Base-by-base conservation (phyloP, 35 echinoderm and acorn worm species). In the Antedon bifida region DNA sequence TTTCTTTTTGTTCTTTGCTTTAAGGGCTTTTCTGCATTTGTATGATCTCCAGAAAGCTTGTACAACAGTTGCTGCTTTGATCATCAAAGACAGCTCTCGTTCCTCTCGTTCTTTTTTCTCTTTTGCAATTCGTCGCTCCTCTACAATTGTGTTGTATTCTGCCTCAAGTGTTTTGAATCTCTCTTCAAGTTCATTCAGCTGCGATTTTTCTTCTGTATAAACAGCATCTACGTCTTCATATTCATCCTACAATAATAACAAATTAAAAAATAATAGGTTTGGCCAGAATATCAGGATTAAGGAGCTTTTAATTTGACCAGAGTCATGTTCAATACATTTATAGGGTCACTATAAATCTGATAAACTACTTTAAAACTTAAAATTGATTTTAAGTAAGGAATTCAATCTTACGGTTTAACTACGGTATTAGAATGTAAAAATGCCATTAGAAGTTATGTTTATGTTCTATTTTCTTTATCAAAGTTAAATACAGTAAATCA, bases 151-250 rank as follows among this genome's bases (percentile, higher is more conserved):
- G 0, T 23, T 88, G 77, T 99, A 99, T 45, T 99, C 95, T 26
- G 85, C 34, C 64, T 99, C 95, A 38, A 99, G 77, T 5, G 95
- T 93, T 38, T 90, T 97, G 75, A 92, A 99, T 36, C 95, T 81
- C 30, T 99, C 95, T 76, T 99, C 95, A 10, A 99, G 77, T 34
- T 99, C 95, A 79, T 99, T 99, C 83, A 99, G 75, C 44, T 92
- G 95, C 23, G 90, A 88, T 74, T 97, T 97, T 79, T 99, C 95
- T 77, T 99, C 95, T 0, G 95, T 99, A 88, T 99, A 99, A 33
- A 99, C 86, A 39, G 85, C 81, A 83, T 99, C 95, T 5, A 99
- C 75, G 75, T 99, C 95, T 73, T 99, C 95, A 86, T 93, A 99
- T 64, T 99, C 95, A 31, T 89, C 95, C 95, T 92, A 79, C 30